A percentile compares a stretch with the other conserved stretches of the same genome.
These are phyloP conservation scores for Silurus glanis DNA, from an alignment of 2,113 vertebrate species.

Conservation along the genomic window DNA sequence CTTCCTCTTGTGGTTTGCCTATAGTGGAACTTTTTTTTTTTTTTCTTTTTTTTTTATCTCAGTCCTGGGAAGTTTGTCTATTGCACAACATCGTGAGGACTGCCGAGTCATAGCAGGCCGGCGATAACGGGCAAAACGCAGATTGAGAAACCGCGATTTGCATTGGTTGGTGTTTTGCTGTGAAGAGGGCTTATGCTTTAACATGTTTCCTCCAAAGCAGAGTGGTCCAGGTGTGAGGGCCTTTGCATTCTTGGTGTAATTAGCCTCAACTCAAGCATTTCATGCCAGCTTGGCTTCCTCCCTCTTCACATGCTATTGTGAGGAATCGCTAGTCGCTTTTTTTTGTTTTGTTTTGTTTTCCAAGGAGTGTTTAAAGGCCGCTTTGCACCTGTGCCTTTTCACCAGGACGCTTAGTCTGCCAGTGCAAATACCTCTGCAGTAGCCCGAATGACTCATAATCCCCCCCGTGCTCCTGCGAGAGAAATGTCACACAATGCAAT, in stretches of 20 bases:
- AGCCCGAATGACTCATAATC: constrained; percentile 46
- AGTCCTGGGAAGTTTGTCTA: background rate
- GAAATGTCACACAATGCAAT: constrained; percentile 5
- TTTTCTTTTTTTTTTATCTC: too few relatives aligned
- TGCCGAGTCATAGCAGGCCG: background rate
- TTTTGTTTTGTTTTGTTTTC: constrained; percentile 3
- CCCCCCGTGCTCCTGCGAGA: constrained; percentile 15
- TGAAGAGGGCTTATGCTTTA: background rate
- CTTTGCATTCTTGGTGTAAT: constrained; percentile 72
- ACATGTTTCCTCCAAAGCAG: background rate
- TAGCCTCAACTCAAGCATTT: constrained; percentile 68
- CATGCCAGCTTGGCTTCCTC: constrained; percentile 56
- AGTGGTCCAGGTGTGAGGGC: constrained; percentile 65
- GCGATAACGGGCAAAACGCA: background rate
- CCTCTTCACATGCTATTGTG: constrained; percentile 57
- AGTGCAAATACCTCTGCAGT: constrained; percentile 55
- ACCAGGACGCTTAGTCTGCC: constrained; percentile 45
- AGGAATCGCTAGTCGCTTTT: constrained; percentile 22
- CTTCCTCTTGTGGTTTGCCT: constrained; percentile 1
- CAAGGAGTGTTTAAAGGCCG: constrained; percentile 63
- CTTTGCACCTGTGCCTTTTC: constrained; percentile 67
- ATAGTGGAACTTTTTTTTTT: background rate
- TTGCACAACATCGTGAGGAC: background rate
- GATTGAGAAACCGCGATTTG: background rate
- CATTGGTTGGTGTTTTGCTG: background rate